Evolutionary conservation across 2,797 vertebrate species (phyloP), one percentile per base, ranked within the genome.

Genomic region (Helostoma temminkii): DNA sequence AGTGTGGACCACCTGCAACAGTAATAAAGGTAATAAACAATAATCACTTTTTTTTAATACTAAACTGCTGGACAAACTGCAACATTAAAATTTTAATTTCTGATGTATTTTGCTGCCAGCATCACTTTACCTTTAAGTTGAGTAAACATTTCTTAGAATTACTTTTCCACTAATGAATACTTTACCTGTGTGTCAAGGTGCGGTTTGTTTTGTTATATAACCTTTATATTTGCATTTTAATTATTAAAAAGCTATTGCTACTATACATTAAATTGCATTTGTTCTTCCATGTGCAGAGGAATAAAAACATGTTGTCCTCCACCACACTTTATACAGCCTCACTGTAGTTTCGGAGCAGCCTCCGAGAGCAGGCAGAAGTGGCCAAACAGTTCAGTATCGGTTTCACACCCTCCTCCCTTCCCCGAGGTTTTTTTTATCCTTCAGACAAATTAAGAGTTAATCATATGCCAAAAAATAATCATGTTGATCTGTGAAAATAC

Each of bases 311-410:
- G 48, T 19, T 1, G 2, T 41, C 22, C 1, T 22, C 5, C 1
- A 5, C 60, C 26, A 3, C 63, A 32, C 52, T 28, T 9, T 49
- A 2, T 15, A 64, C 71, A 54, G 66, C 53, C 24, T 14, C 39
- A 16, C 36, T 15, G 19, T 19, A 62, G 87, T 87, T 89, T 89
- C 81, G 71, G 67, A 57, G 41, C 71, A 67, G 71, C 49, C 30
- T 66, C 48, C 6, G 34, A 15, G 6, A 22, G 4, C 48, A 72
- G 50, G 7, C 41, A 18, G 74, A 79, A 32, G 73, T 82, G 80
- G 76, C 56, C 80, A 69, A 72, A 74, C 49, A 12, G 39, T 0
- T 42, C 67, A 83, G 89, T 91, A 89, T 91, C 86, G 84, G 82
- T 86, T 69, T 74, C 82, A 86, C 83, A 55, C 77, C 80, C 71